Percentiles rank a stretch among this genome's conserved stretches.
Evolutionary conservation across 92 coral and sea anemone genomes (phyloP).

Genomic region (Pocillopora meandrina): DNA sequence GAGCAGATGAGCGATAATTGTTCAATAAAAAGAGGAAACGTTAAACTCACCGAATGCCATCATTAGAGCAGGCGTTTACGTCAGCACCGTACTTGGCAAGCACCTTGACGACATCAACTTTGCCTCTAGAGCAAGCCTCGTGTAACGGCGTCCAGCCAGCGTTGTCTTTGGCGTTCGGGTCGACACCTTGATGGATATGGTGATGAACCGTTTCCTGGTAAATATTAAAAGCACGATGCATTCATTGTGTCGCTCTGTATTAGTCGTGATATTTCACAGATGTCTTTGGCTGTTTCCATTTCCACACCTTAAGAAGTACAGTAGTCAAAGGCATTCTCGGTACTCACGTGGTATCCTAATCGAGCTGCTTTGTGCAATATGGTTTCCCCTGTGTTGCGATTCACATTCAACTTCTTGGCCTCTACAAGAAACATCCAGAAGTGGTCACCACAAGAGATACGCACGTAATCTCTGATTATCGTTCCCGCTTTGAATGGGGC

Average conservation of each 20-base stretch:
- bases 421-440: slow-evolving; percentile 45
- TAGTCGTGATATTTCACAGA: no score
- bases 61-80: slow-evolving; percentile 92
- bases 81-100: slow-evolving; percentile 92
- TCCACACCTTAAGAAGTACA: no score
- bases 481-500: no score
- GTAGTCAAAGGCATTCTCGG: no score
- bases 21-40: neutral
- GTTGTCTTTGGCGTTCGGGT: slow-evolving; percentile 94
- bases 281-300: no score
- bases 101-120: slow-evolving; percentile 91
- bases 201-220: slow-evolving; percentile 88
- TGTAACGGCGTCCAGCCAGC: slow-evolving; percentile 99
- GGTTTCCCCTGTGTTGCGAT: slow-evolving; percentile 97
- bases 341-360: slow-evolving; percentile 94
- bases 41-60: slow-evolving; percentile 87
- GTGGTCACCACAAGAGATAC: neutral
- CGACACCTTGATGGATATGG: slow-evolving; percentile 89
- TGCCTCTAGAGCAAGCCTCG: slow-evolving; percentile 99
- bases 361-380: slow-evolving; percentile 96
- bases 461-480: neutral
- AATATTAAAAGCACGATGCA: neutral
- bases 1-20: no score
- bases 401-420: slow-evolving; percentile 79
- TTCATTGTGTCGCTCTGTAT: no score